Evolutionary conservation across 92 coral and sea anemone genomes (phyloP), one percentile per base, ranked within the genome.

Genomic region (Palythoa caribaeorum): DNA sequence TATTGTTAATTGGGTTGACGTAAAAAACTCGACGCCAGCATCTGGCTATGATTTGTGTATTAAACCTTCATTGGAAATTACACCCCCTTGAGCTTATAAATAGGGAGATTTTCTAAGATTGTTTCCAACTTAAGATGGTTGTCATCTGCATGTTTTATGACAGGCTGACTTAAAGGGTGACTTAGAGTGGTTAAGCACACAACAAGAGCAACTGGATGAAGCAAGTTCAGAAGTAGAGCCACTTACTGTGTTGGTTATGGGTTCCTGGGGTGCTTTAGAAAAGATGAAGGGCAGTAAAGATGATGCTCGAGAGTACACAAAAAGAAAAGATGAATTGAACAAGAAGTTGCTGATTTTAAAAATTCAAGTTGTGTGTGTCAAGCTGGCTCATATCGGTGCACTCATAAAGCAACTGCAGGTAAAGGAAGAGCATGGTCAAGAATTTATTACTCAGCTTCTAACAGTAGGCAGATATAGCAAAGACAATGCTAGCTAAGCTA

Each of bases 231-330:
- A 81, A 35, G 79, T 62, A 0, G 95, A 91, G n/a, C 87, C 92
- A 9, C 79, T 90, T 35, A 88, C 95, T 9, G 96, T 94, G 2
- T 93, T 94, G 92, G 92, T 93, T 1, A 94, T 94, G 98, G 94
- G 98, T 0, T 91, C 98, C 1, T 94, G 98, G 98, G 98, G 94
- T 20, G 98, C 96, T 0, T 81, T 94, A 44, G 98, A 93, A 72
- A 83, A 95, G 1, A 90, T 94, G 73, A 94, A 93, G 57, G 94
- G 92, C 9, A 80, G 75, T 84, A 90, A 83, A 51, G 98, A 94
- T 48, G 94, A 94, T 35, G 91, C 96, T 8, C 90, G 86, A 85
- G 98, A 94, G 83, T 93, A 94, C 83, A 60, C 91, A 15, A 76
- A 73, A 13, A 86, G 87, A 66, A 93, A 91, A 63, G 91, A 84